A percentile compares a stretch with the other conserved stretches of the same genome.
These are phyloP conservation scores for Halcyon badia DNA, from an alignment of 2,797 vertebrate genomes.

Conservation along the genomic window DNA sequence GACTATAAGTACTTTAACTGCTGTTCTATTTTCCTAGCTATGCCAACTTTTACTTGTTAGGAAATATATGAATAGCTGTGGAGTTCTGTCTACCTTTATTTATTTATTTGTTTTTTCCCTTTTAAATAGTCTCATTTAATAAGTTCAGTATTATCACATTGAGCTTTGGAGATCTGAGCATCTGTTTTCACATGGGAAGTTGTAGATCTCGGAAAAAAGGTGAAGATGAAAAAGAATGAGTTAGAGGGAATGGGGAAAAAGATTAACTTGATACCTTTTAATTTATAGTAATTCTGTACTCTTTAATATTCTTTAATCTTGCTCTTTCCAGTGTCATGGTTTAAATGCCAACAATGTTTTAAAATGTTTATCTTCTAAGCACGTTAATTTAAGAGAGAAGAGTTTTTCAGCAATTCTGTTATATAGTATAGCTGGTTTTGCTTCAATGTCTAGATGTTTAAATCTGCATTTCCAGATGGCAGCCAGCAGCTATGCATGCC, in stretches of 20 bases:
- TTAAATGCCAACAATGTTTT: neutral
- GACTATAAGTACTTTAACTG: neutral
- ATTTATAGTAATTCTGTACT: neutral
- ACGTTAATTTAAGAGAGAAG: fast-evolving
- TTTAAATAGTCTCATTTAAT: neutral
- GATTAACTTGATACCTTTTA: neutral
- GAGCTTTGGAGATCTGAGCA: neutral
- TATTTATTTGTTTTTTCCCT: neutral
- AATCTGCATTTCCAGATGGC: neutral
- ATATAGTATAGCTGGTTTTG: neutral
- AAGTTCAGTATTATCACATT: neutral
- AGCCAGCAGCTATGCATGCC: neutral
- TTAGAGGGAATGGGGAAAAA: neutral
- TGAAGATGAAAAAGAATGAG: neutral
- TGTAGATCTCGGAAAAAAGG: neutral
- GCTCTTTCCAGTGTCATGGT: neutral
- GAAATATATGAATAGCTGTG: neutral
- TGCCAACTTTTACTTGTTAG: neutral
- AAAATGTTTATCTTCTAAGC: neutral
- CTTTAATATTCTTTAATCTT: neutral
- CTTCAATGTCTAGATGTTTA: neutral
- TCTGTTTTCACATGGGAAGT: neutral
- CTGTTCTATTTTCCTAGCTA: neutral
- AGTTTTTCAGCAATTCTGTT: neutral
- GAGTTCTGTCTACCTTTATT: neutral